These are phyloP conservation scores for Aphidoletes aphidimyza DNA, from an alignment of 2,888 invertebrate genomes.

Conservation along the genomic window DNA sequence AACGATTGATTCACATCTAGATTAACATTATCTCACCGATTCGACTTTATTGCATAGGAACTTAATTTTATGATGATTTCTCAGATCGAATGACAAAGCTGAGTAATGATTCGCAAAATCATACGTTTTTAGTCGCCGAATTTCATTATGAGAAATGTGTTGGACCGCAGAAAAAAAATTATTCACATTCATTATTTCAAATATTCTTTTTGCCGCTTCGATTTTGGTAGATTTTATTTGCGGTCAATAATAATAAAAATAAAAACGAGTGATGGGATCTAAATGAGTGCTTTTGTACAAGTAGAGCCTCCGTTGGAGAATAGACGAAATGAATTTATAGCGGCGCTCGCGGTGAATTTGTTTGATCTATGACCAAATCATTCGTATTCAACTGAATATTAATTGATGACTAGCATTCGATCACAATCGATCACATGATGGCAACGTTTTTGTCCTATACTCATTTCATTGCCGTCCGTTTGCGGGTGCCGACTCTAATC, in stretches of 20 bases:
- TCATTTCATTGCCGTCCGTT: too few relatives aligned
- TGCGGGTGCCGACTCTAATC: too few relatives aligned
- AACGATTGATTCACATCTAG: background rate
- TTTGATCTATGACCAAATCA: background rate
- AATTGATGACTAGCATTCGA: background rate
- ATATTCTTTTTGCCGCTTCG: background rate
- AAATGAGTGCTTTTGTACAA: background rate
- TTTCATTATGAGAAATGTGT: constrained; percentile 4
- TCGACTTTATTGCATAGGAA: constrained; percentile 4
- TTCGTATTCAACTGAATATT: constrained; percentile 7
- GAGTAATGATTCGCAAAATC: background rate
- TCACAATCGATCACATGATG: background rate
- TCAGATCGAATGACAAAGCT: background rate
- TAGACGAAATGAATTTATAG: background rate
- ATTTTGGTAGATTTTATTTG: background rate
- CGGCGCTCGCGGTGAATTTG: background rate
- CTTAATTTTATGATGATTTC: background rate
- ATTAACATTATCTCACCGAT: background rate
- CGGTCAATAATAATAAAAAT: constrained; percentile 50
- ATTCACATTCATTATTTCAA: background rate
- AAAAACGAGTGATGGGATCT: background rate
- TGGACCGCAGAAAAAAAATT: constrained; percentile 1
- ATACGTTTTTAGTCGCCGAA: background rate
- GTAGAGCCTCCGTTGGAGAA: background rate
- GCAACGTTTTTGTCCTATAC: too few relatives aligned